Evolutionary conservation across 1,140 invertebrate genomes (phyloP), one percentile per base, ranked within the genome.

Genomic region (Diorhabda elongata): DNA sequence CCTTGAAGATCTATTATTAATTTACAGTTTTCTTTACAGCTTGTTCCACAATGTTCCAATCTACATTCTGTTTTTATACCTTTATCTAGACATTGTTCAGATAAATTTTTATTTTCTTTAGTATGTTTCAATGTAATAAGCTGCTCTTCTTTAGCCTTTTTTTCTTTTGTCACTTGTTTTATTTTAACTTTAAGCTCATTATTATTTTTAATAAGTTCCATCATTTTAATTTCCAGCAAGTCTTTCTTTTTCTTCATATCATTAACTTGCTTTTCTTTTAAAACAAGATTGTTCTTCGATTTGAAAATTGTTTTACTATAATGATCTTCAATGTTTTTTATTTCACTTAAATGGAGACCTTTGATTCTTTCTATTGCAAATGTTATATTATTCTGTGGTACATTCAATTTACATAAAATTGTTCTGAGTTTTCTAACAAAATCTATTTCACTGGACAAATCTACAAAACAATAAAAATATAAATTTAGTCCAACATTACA

Each of bases 171-270:
- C 5, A 56, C 3, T 41, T 56, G 44, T 64, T 57, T 64, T 47
- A 57, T 57, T 62, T 63, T 26, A 3, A 66, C 44, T 66, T 56
- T 66, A 44, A 70, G 58, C 11, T 41, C 11, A 43, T 66, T 58
- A 63, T 73, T 64, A 65, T 70, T 66, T 44, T 65, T 59, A 44
- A 45, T 4, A 0, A 70, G 8, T 58, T 57, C 58, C 41, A 44
- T 9, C 9, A 71, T 5, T 56, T 69, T 66, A 59, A 70, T 71
- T 61, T 73, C 69, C 26, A 73, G 56, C 26, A 59, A 5, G 26
- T 63, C 67, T 64, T 64, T 69, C 42, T 57, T 60, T 64, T 61
- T 69, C 3, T 66, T 3, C 3, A 42, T 8, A n/a, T 68, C 45
- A 3, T 67, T n/a, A 7, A 71, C 57, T 59, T 69, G 68, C 58